Percentiles rank a stretch among this genome's conserved stretches.
Evolutionary conservation across 2,888 invertebrate genomes (phyloP).

Genomic region (Troilus luridus): DNA sequence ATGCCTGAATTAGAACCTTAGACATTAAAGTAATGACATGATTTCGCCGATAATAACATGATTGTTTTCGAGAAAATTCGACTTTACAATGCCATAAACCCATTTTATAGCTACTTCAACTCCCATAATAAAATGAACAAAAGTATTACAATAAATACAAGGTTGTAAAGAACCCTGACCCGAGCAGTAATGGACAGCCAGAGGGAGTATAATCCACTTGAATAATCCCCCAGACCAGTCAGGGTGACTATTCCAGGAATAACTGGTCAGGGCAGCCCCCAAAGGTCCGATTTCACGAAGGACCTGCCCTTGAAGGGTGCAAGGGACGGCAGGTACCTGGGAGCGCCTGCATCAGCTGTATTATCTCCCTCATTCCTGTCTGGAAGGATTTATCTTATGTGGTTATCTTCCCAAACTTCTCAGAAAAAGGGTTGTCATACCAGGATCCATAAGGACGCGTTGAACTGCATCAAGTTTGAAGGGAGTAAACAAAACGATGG

Average conservation of each 20-base stretch:
- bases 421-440: not conserved
- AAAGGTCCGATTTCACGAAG: not conserved
- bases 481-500: conserved; percentile 35
- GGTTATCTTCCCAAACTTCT: not conserved
- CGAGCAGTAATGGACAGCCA: not conserved
- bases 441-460: not conserved
- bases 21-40: too few species aligned
- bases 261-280: not conserved
- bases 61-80: too few species aligned
- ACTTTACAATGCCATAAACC: too few species aligned
- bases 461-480: not conserved
- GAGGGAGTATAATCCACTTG: not conserved
- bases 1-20: too few species aligned
- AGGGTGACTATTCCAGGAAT: not conserved
- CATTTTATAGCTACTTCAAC: too few species aligned
- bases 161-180: not conserved
- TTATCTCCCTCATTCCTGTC: not conserved
- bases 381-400: not conserved
- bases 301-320: conserved; percentile 8
- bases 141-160: not conserved
- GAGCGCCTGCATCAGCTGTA: not conserved
- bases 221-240: not conserved
- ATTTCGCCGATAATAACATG: too few species aligned
- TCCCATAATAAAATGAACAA: not conserved
- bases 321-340: conserved; percentile 28